Evolutionary conservation across 2,888 invertebrate genomes (phyloP).

Genomic region (Drosophila kambysellisi): DNA sequence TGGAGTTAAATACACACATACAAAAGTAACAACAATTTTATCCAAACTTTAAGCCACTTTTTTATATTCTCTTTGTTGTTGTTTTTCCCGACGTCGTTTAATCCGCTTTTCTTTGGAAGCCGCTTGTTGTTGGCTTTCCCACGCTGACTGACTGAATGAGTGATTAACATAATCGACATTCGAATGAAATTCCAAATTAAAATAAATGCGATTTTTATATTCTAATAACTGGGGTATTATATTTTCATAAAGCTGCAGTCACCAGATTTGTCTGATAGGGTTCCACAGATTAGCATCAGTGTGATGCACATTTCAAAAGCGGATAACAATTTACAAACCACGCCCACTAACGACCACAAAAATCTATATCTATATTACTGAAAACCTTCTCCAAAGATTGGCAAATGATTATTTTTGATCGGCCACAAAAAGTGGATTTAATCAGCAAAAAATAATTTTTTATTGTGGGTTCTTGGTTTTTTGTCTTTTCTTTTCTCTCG

Average conservation of each 20-base stretch:
- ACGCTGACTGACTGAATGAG: conserved; percentile 33
- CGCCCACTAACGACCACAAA: no score
- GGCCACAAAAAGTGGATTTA: conserved; percentile 37
- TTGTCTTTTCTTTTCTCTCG: neutral
- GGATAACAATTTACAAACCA: no score
- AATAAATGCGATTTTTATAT: conserved; percentile 32
- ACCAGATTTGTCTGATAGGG: neutral
- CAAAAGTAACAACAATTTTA: conserved; percentile 6
- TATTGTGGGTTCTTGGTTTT: neutral
- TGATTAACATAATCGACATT: conserved; percentile 57
- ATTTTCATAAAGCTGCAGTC: neutral
- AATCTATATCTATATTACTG: no score
- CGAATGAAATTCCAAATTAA: conserved; percentile 23
- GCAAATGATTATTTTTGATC: conserved; percentile 27
- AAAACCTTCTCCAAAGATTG: neutral
- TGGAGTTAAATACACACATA: conserved; percentile 19
- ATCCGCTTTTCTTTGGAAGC: conserved; percentile 38
- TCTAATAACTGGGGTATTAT: neutral
- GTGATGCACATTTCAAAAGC: no score
- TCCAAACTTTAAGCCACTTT: conserved; percentile 24
- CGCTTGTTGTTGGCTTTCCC: conserved; percentile 45
- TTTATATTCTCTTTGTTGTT: conserved; percentile 5
- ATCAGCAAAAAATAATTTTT: conserved; percentile 1
- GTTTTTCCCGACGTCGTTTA: conserved; percentile 11
- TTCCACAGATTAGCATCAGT: no score